These are phyloP conservation scores for Acestrorhynchus altus DNA, from an alignment of 2,797 vertebrate species.

Conservation along the genomic window DNA sequence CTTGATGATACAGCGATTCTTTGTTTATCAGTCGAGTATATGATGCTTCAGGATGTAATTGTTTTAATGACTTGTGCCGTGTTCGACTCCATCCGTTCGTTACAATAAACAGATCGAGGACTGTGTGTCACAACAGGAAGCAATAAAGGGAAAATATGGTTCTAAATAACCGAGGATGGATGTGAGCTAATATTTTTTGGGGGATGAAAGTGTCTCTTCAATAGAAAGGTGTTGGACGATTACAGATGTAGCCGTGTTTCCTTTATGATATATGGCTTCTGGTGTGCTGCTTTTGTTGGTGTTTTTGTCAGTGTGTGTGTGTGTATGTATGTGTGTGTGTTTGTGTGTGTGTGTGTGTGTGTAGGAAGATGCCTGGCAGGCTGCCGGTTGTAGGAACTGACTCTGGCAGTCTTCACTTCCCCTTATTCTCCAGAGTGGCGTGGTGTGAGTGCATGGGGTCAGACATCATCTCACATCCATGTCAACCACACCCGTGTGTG, in stretches of 20 bases:
- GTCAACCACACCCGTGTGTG: conserved; percentile 4
- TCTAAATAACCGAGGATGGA: conserved; percentile 16
- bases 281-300: not conserved
- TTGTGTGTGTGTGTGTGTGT: not conserved
- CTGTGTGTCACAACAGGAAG: conserved; percentile 17
- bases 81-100: conserved; percentile 37
- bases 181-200: conserved; percentile 11
- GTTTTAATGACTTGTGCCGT: conserved; percentile 25
- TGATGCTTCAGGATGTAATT: conserved; percentile 15
- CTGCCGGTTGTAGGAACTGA: conserved; percentile 21
- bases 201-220: not conserved
- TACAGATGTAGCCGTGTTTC: not conserved
- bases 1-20: conserved; percentile 28
- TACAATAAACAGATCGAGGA: conserved; percentile 15
- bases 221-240: conserved; percentile 19
- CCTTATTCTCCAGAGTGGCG: not conserved
- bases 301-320: not conserved
- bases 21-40: conserved; percentile 37
- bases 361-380: conserved; percentile 24
- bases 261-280: conserved; percentile 5
- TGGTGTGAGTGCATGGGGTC: conserved; percentile 14
- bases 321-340: not conserved
- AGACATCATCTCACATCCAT: not conserved
- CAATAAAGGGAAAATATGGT: conserved; percentile 8
- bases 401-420: conserved; percentile 12